Evolutionary conservation across 2,797 vertebrate genomes (phyloP).

Genomic region (Enteromius anoplus): DNA sequence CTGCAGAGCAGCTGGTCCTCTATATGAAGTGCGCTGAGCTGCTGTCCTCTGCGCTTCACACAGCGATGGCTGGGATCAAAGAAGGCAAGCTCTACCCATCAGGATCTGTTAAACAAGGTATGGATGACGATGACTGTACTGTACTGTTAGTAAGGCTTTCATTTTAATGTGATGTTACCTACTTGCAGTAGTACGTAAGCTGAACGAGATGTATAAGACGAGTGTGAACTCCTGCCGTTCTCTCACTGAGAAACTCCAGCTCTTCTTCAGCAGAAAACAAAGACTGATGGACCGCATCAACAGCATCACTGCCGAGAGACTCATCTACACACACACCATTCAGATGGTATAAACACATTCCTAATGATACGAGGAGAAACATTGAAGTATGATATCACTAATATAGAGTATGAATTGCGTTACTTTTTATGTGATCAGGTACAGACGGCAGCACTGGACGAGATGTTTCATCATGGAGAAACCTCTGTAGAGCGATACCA

Average conservation of each 20-base stretch:
- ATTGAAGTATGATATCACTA: background rate
- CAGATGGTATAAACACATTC: slow-evolving; percentile 82
- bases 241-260: slow-evolving; percentile 87
- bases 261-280: slow-evolving; percentile 94
- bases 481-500: slow-evolving; percentile 90
- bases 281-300: slow-evolving; percentile 93
- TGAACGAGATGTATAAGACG: slow-evolving; percentile 93
- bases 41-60: slow-evolving; percentile 85
- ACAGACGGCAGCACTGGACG: slow-evolving; percentile 92
- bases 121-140: too few relatives aligned
- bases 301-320: slow-evolving; percentile 90
- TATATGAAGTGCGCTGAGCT: slow-evolving; percentile 95
- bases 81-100: slow-evolving; percentile 87
- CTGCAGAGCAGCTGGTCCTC: slow-evolving; percentile 91
- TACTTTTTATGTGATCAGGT: slow-evolving; percentile 76
- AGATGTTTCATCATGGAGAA: slow-evolving; percentile 93
- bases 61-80: slow-evolving; percentile 88
- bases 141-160: too few relatives aligned
- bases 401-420: background rate
- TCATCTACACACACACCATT: slow-evolving; percentile 92
- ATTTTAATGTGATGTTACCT: slow-evolving; percentile 15
- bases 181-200: slow-evolving; percentile 85
- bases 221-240: slow-evolving; percentile 89
- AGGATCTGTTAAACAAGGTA: slow-evolving; percentile 92
- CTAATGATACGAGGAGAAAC: background rate